A percentile compares a stretch with the other conserved stretches of the same genome.
Conservation (phyloP, 2,888 invertebrate species). For the Priocnemis perturbator region DNA sequence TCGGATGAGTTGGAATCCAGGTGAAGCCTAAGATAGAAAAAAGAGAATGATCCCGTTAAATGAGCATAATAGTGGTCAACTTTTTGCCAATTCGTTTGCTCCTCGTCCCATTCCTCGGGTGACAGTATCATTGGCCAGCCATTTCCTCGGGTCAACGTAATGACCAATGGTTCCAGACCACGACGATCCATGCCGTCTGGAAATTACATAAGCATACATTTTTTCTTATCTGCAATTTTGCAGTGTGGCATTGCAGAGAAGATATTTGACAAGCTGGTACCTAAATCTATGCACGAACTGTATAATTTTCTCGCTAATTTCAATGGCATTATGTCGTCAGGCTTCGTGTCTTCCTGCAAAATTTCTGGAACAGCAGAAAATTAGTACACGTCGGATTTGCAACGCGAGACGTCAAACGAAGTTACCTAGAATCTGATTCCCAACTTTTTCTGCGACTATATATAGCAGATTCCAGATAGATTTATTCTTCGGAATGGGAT, state of each 20-base stretch:
- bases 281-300: constrained; percentile 49
- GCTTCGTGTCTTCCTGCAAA: constrained; percentile 4
- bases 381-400: too few species aligned
- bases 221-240: neutral
- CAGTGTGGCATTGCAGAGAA: neutral
- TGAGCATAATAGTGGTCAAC: constrained; percentile 45
- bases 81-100: constrained; percentile 47
- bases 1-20: neutral
- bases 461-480: constrained; percentile 41
- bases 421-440: constrained; percentile 12
- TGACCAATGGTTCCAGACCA: constrained; percentile 44
- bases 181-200: constrained; percentile 37
- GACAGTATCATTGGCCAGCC: constrained; percentile 56
- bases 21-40: neutral
- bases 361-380: neutral
- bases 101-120: constrained; percentile 45
- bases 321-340: constrained; percentile 46
- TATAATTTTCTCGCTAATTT: constrained; percentile 52
- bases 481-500: constrained; percentile 46
- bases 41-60: constrained; percentile 30
- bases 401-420: too few species aligned
- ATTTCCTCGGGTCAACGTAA: constrained; percentile 44
- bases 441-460: constrained; percentile 5
- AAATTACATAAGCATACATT: neutral
- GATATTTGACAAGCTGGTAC: constrained; percentile 21